A percentile compares a stretch with the other conserved stretches of the same genome.
Evolutionary conservation across 2,113 vertebrate genomes (phyloP).

Genomic region (Chaetodon trifascialis): DNA sequence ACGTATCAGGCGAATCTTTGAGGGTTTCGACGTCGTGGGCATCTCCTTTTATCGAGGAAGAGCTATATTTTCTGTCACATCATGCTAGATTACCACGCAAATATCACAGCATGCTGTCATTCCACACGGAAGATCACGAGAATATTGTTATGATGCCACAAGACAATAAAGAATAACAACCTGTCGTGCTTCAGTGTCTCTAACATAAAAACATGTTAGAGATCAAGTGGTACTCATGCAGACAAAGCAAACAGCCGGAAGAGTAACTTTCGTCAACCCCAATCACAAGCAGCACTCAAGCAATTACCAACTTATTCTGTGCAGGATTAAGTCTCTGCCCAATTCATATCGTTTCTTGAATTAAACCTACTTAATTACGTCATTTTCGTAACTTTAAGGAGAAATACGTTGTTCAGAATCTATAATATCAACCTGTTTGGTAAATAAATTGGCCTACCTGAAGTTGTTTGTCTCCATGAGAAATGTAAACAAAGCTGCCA

Average conservation of each 20-base stretch:
- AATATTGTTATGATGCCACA: background rate
- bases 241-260: background rate
- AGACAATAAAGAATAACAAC: background rate
- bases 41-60: slow-evolving; percentile 10
- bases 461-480: slow-evolving; percentile 93
- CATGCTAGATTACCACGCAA: slow-evolving; percentile 6
- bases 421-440: background rate
- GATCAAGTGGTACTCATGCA: too few species aligned
- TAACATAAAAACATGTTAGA: background rate
- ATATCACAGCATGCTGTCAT: background rate
- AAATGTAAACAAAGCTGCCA: slow-evolving; percentile 94
- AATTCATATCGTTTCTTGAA: background rate
- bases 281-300: slow-evolving; percentile 11
- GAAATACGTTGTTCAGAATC: background rate
- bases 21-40: slow-evolving; percentile 37
- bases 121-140: background rate
- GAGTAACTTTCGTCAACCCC: background rate
- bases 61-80: slow-evolving; percentile 28
- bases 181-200: slow-evolving; percentile 12
- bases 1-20: slow-evolving; percentile 21
- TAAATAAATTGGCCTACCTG: slow-evolving; percentile 86
- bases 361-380: background rate
- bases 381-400: slow-evolving; percentile 10
- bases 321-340: background rate
- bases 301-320: slow-evolving; percentile 28